Evolutionary conservation across 2,113 vertebrate species (phyloP).

Genomic region (Corydoras maculifer): DNA sequence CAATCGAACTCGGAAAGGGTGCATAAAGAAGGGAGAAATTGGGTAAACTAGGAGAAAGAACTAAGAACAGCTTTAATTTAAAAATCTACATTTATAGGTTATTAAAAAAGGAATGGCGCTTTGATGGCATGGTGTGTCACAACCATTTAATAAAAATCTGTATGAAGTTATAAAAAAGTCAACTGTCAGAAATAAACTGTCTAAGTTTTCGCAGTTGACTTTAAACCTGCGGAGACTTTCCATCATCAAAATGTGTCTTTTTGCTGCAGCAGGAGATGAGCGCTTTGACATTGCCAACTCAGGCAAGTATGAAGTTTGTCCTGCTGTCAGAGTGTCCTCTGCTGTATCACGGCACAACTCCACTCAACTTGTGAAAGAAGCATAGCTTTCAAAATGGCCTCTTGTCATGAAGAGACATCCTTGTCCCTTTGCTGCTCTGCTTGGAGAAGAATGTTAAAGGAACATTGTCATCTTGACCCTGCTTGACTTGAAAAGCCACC

Average conservation of each 20-base stretch:
- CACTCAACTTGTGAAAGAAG: constrained; percentile 26
- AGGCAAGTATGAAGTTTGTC: constrained; percentile 35
- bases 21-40: constrained; percentile 60
- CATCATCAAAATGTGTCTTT: constrained; percentile 41
- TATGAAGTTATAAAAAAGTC: constrained; percentile 36
- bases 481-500: constrained; percentile 26
- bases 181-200: constrained; percentile 36
- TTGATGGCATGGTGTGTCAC: constrained; percentile 27
- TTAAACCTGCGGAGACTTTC: constrained; percentile 39
- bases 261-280: constrained; percentile 21
- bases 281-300: constrained; percentile 31
- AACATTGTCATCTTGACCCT: constrained; percentile 30
- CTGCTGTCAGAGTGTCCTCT: constrained; percentile 40
- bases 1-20: constrained; percentile 72
- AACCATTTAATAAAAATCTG: constrained; percentile 26
- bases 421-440: constrained; percentile 30
- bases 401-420: constrained; percentile 32
- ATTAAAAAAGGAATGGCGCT: constrained; percentile 14
- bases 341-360: constrained; percentile 20
- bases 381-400: constrained; percentile 33
- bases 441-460: constrained; percentile 15
- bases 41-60: constrained; percentile 2
- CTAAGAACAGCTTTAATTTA: constrained; percentile 5
- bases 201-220: constrained; percentile 33
- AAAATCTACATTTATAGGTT: background rate